These are phyloP conservation scores for Nyctibius bracteatus DNA, from an alignment of 2,113 vertebrate species.

Conservation along the genomic window DNA sequence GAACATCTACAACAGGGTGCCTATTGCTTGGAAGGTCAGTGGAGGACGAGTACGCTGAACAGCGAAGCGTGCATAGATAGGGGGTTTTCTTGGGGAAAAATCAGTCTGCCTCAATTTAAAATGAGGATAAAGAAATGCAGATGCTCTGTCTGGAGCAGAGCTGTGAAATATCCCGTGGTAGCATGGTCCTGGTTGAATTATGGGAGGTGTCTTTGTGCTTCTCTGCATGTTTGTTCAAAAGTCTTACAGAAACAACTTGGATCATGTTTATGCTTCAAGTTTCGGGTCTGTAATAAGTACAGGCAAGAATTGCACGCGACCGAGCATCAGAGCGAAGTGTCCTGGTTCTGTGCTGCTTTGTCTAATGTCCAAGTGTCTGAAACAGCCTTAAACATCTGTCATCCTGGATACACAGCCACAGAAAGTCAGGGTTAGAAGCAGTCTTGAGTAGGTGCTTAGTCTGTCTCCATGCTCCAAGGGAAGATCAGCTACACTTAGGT, in stretches of 20 bases:
- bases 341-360: not conserved
- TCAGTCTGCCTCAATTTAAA: not conserved
- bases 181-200: not conserved
- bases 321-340: not conserved
- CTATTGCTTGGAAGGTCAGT: constrained; percentile 91
- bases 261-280: not conserved
- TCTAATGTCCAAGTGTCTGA: not conserved
- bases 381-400: not conserved
- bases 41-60: rapidly evolving
- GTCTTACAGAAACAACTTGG: not conserved
- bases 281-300: not conserved
- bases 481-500: not conserved
- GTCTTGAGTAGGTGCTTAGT: not conserved
- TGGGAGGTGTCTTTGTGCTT: not conserved
- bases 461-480: not conserved
- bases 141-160: not conserved
- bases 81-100: not conserved
- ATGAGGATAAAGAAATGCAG: not conserved
- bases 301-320: rapidly evolving
- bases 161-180: not conserved
- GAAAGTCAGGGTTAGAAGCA: not conserved
- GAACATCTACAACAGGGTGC: constrained; percentile 98
- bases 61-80: not conserved
- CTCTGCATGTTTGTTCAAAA: not conserved
- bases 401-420: not conserved